Evolutionary conservation across 2,113 vertebrate genomes (phyloP), one percentile per base, ranked within the genome.

Genomic region (Pomatostomus ruficeps): DNA sequence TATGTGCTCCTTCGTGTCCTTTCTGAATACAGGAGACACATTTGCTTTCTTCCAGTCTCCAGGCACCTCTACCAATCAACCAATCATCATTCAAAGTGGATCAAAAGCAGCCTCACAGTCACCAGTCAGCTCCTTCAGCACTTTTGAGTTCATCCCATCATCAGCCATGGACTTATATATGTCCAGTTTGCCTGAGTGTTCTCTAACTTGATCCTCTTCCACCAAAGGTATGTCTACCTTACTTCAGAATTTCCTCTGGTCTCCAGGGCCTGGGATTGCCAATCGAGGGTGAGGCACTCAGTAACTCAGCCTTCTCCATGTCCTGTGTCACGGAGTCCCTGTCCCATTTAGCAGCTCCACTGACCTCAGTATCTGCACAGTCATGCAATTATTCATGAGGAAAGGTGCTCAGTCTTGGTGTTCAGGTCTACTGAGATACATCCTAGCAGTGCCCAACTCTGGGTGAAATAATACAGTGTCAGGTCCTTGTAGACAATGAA

Each of bases 81-180:
- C 46, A 38, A 25, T 7, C 12, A 43, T 54, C 13, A 58, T 28
- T 58, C 33, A 59, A 55, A 59, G 19, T 65, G 28, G 35, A 78
- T 35, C 40, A 86, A 65, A 45, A 63, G 18, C 12, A 18, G 28
- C 38, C 24, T 71, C 31, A 73, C 9, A 67, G 43, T 62, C 22
- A 76, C 43, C 18, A 73, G 24, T 12, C 70, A 48, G 28, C 31
- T 81, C 26, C 38, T 77, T 66, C 58, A 77, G 43, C 12, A 85
- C 19, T 77, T 57, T 9, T 55, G 21, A n/a, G 24, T 70, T 40
- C 35, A 61, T 46, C 8, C n/a, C 11, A 33, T 33, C 18, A 52
- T 57, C 3, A 20, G 15, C 3, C 24, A 52, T 6, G 16, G 52
- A 48, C 5, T 86, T 51, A 42, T 0, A 1, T 11, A 61, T 6